Conservation (phyloP, 2,888 invertebrate genomes). For the Tetheella fluctuosa region DNA sequence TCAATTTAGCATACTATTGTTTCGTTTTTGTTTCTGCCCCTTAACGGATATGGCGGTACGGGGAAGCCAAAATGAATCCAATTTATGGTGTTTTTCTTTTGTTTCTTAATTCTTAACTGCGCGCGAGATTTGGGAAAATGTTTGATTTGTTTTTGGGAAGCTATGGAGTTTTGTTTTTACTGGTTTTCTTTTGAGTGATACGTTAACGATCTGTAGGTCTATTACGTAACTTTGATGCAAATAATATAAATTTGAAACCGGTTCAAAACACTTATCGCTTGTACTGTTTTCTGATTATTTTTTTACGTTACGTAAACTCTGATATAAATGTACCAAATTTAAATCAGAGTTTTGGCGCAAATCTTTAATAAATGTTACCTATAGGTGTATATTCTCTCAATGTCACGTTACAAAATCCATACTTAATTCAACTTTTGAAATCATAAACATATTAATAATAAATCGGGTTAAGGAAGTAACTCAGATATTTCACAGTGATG, state of each 20-base stretch:
- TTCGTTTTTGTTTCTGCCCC: constrained; percentile 70
- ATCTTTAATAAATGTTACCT: too few relatives aligned
- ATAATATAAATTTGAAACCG: too few relatives aligned
- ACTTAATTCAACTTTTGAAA: too few relatives aligned
- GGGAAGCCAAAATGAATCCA: constrained; percentile 73
- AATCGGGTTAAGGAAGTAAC: neutral
- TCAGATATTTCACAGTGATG: neutral
- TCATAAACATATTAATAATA: too few relatives aligned
- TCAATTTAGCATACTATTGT: constrained; percentile 71
- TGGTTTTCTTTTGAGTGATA: neutral
- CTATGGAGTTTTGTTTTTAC: neutral
- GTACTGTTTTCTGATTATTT: too few relatives aligned
- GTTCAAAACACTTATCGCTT: too few relatives aligned
- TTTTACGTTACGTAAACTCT: too few relatives aligned
- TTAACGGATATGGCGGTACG: constrained; percentile 56
- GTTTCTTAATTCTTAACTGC: constrained; percentile 46
- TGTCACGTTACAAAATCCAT: too few relatives aligned
- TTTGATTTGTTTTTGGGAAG: neutral
- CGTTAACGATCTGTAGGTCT: neutral
- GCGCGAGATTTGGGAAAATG: constrained; percentile 8
- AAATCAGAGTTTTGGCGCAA: too few relatives aligned
- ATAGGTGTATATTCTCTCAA: too few relatives aligned
- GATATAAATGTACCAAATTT: too few relatives aligned
- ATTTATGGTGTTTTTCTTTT: constrained; percentile 66
- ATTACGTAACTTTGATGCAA: too few relatives aligned